These are phyloP conservation scores for Gisinianus flammeolus DNA, from an alignment of 2,888 invertebrate species.

Conservation along the genomic window DNA sequence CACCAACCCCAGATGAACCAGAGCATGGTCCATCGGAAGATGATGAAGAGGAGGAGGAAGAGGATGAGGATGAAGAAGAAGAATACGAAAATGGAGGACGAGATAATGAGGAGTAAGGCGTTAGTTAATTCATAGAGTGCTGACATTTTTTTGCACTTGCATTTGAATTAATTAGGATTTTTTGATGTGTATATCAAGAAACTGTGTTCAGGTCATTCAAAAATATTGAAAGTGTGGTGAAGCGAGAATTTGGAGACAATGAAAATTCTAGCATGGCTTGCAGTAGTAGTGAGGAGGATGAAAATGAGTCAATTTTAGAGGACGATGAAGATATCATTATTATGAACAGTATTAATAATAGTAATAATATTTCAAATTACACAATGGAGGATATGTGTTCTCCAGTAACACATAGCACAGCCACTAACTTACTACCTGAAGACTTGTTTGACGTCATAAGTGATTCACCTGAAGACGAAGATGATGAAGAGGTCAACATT, in stretches of 20 bases:
- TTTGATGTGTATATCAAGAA: neutral
- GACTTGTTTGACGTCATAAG: constrained; percentile 36
- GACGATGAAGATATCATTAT: neutral
- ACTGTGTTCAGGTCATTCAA: constrained; percentile 29
- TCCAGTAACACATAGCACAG: neutral
- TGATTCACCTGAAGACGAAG: constrained; percentile 33
- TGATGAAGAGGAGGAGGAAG: constrained; percentile 39
- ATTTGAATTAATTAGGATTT: neutral
- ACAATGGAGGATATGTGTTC: neutral
- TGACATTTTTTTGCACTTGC: too few relatives aligned
- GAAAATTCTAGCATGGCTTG: constrained; percentile 16
- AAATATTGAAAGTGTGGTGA: constrained; percentile 32
- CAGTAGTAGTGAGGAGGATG: constrained; percentile 34
- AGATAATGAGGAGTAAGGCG: constrained; percentile 39
- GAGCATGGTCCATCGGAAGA: constrained; percentile 20
- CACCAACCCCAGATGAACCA: constrained; percentile 12
- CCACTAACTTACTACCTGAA: constrained; percentile 32
- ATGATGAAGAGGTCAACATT: constrained; percentile 36
- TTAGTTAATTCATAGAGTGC: neutral
- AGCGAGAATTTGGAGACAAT: constrained; percentile 26
- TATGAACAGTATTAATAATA: neutral
- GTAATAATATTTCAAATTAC: neutral
- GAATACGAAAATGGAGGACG: constrained; percentile 25
- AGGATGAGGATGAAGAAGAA: constrained; percentile 40
- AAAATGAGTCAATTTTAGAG: constrained; percentile 15